Percentiles rank a stretch among this genome's conserved stretches.
phyloP scores from a whole-genome alignment of 2,888 invertebrate genomes.

The Cosmia pyralina region DNA sequence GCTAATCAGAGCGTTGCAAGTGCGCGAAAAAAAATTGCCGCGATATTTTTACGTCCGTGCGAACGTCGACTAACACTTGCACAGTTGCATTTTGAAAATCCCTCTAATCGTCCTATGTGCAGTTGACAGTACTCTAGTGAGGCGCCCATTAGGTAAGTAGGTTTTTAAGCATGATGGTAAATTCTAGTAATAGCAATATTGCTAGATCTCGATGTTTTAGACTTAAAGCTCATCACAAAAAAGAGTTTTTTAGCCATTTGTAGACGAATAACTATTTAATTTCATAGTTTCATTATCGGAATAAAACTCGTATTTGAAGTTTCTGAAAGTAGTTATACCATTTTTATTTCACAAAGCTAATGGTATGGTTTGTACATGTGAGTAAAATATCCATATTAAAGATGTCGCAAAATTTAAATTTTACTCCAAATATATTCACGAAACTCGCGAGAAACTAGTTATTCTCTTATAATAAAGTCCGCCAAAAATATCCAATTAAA shows the following conservation, averaged over 20 bases:
- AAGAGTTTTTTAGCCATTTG: too few relatives aligned
- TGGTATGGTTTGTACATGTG: not conserved
- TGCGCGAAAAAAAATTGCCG: too few relatives aligned
- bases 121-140: not conserved
- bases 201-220: not conserved
- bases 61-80: too few relatives aligned
- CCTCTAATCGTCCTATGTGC: too few relatives aligned
- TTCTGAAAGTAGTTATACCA: not conserved
- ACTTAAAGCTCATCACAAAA: not conserved
- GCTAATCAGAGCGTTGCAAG: too few relatives aligned
- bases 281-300: not conserved
- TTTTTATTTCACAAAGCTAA: not conserved
- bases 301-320: too few relatives aligned
- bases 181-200: not conserved
- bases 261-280: not conserved
- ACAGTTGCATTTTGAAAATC: not conserved
- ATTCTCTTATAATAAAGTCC: conserved; percentile 68
- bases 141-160: too few relatives aligned
- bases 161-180: not conserved
- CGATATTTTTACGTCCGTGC: too few relatives aligned
- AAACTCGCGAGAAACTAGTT: conserved; percentile 29
- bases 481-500: conserved; percentile 72
- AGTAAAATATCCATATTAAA: not conserved
- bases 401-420: not conserved
- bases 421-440: conserved; percentile 38